These are phyloP conservation scores for Nephila pilipes DNA, from an alignment of 1,140 invertebrate species.

Conservation along the genomic window DNA sequence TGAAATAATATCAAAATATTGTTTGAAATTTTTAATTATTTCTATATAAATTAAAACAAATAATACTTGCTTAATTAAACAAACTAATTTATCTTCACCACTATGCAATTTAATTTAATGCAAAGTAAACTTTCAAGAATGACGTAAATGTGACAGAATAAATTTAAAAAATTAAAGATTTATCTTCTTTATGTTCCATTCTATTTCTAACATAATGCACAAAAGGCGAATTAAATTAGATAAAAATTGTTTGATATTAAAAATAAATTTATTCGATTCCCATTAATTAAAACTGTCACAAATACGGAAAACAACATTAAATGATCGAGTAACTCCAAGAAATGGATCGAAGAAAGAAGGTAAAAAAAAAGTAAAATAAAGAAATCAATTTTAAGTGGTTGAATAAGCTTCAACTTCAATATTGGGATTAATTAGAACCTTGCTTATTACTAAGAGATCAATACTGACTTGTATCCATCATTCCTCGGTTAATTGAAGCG, in stretches of 20 bases:
- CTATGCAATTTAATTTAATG: no score
- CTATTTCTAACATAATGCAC: background rate
- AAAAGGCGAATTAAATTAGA: background rate
- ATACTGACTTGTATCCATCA: slow-evolving; percentile 53
- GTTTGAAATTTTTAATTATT: no score
- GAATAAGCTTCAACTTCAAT: slow-evolving; percentile 44
- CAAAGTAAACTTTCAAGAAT: no score
- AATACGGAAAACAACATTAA: background rate
- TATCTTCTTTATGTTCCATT: no score
- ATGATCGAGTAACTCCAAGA: background rate
- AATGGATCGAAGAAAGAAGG: background rate
- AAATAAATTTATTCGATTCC: background rate
- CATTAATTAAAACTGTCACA: background rate
- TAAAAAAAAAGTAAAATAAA: background rate
- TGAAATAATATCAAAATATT: no score
- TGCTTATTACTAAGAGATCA: slow-evolving; percentile 48
- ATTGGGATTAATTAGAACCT: slow-evolving; percentile 53
- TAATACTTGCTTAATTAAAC: no score
- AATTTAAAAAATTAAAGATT: no score
- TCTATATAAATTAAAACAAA: no score
- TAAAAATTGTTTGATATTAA: background rate
- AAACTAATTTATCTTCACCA: no score
- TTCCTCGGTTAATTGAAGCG: slow-evolving; percentile 31
- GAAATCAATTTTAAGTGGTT: slow-evolving; percentile 37
- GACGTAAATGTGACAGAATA: no score